Base-by-base conservation (phyloP, 2,888 invertebrate species). In the Tubiluchus corallicola region DNA sequence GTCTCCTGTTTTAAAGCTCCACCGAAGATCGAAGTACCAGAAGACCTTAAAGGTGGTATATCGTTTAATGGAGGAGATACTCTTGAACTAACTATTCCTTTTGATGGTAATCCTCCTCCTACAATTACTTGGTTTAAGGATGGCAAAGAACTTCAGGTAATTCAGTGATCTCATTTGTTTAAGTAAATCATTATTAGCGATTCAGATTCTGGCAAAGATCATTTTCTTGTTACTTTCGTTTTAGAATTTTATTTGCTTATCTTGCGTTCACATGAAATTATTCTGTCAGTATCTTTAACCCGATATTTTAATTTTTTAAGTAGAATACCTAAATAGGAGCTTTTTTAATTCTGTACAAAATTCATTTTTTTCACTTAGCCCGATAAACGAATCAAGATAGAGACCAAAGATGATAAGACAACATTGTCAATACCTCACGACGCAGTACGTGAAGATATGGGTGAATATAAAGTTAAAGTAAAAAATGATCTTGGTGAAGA, bases 381-480 rank as follows among this genome's bases (percentile, higher is more conserved):
- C n/a, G 29, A 29, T n/a, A 29, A 29, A n/a, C 29, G 29, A 29
- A 29, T 29, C 9, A 29, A 29, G 29, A 29, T 29, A 29, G 29
- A 29, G 9, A n/a, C n/a, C n/a, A 9, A 9, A 9, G 29, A 29
- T 9, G 29, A 29, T n/a, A 29, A 29, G 29, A 29, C 29, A n/a
- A n/a, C n/a, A 9, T 9, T 29, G 29, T 29, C 29, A 9, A 29
- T 29, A 9, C 9, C 9, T n/a, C 29, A 29, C 29, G 29, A 29
- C 9, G 29, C 29, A 17, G 69, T 70, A 39, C 68, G 77, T 45
- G 68, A 71, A 41, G 77, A 81, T 55, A 71, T 74, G 3, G 79
- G 74, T 16, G 75, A 72, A 48, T 82, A 80, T 55, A 74, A 73
- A 13, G 67, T 79, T 4, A 74, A 72, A 52, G 79, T 77, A 13